phyloP scores from a whole-genome alignment of 2,888 invertebrate species.

The Andrena chrysosceles region DNA sequence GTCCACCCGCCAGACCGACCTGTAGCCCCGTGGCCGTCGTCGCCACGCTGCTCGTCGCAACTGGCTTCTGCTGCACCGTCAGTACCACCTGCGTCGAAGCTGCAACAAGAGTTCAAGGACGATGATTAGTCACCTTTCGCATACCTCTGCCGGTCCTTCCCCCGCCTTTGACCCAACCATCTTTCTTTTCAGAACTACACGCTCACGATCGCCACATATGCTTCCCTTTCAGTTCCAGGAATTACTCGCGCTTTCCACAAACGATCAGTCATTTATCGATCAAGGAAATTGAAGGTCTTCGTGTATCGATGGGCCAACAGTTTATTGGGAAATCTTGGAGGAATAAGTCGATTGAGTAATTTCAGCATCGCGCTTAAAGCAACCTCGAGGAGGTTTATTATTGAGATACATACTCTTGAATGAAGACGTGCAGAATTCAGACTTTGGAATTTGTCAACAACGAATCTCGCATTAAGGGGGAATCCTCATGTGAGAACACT shows the following conservation, averaged over 20 bases:
- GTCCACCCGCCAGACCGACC: conserved; percentile 85
- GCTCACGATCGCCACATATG: conserved; percentile 11
- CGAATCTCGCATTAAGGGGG: neutral
- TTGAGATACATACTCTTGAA: neutral
- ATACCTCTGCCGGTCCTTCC: conserved; percentile 56
- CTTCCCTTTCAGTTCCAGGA: conserved; percentile 14
- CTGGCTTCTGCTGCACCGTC: conserved; percentile 88
- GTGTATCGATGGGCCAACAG: neutral
- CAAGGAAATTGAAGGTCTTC: neutral
- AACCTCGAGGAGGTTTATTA: too few species aligned
- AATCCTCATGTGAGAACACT: too few species aligned
- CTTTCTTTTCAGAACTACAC: conserved; percentile 48
- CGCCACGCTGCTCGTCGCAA: conserved; percentile 68
- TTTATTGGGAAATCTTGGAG: conserved; percentile 9
- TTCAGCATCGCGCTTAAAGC: too few species aligned
- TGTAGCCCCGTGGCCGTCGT: conserved; percentile 77
- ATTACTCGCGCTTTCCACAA: neutral
- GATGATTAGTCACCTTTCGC: conserved; percentile 73
- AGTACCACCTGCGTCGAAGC: conserved; percentile 90
- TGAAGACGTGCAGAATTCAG: neutral
- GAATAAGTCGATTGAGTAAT: neutral
- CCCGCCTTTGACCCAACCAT: conserved; percentile 48
- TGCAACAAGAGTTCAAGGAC: conserved; percentile 83
- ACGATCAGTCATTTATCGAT: neutral
- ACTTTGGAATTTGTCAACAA: neutral